Evolutionary conservation across 2,797 vertebrate genomes (phyloP), one percentile per base, ranked within the genome.

Genomic region (Kryptopterus vitreolus): DNA sequence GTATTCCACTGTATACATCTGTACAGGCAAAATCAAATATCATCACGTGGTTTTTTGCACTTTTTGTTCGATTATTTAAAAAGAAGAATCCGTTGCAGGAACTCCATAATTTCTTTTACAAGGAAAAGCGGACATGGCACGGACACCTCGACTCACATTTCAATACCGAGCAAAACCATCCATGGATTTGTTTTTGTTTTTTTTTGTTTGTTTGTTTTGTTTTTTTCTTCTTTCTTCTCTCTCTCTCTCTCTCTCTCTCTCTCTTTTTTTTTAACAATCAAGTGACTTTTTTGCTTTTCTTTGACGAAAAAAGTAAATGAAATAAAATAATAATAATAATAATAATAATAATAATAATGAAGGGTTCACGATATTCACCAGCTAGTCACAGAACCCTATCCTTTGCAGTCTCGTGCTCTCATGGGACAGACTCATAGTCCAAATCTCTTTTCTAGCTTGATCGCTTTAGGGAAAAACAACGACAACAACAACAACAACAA

Each of bases 21-120:
- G 93, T 94, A 94, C 93, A 94, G 91, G 92, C 94, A 94, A 92
- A 92, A 92, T 92, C 87, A 92, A 92, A 91, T 92, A 92, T 91
- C 66, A 92, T 91, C 66, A 82, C 80, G 66, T 76, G 48, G 68
- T 65, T 80, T 85, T 74, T 73, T 77, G 10, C 90, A 88, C 91
- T 91, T 83, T 91, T 85, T n/a, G n/a, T 75, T 85, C 38, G 6
- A 90, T 93, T 92, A 91, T 92, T 86, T 82, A 53, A 92, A 92
- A 93, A 92, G 82, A 85, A 92, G 90, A 91, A 78, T 53, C 18
- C 22, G 53, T 77, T 78, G 76, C 76, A 92, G 91, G 92, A 84
- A 87, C 53, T 68, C 80, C 86, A 90, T 92, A 90, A 88, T 92
- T 91, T 71, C 52, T 71, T 16, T 35, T 93, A 93, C 93, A 93